These are phyloP conservation scores for Lapara coniferarum DNA, from an alignment of 2,888 invertebrate species.

Conservation along the genomic window DNA sequence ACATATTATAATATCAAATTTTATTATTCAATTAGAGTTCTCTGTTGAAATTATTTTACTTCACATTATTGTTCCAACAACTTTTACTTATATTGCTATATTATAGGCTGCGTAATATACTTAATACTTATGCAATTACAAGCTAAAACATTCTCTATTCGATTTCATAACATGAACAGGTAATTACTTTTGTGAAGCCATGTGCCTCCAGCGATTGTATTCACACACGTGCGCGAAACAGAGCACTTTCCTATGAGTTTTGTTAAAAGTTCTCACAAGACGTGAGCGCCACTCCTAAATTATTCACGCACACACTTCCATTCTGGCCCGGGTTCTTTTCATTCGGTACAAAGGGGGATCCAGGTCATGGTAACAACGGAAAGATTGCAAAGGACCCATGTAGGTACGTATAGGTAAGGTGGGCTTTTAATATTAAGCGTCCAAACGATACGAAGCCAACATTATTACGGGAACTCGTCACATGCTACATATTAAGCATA, in stretches of 20 bases:
- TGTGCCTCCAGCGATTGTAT: background rate
- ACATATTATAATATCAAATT: no score
- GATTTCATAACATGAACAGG: background rate
- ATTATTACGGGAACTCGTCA: constrained; percentile 65
- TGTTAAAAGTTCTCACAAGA: constrained; percentile 66
- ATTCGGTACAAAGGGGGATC: constrained; percentile 75
- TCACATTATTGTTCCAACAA: no score
- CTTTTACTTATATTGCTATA: no score
- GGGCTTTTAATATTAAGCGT: constrained; percentile 75
- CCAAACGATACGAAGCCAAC: constrained; percentile 54
- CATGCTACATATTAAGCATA: constrained; percentile 49
- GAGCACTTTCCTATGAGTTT: constrained; percentile 63
- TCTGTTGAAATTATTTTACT: no score
- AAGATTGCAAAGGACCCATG: constrained; percentile 74
- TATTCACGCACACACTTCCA: constrained; percentile 77
- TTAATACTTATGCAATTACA: background rate
- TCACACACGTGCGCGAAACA: constrained; percentile 24
- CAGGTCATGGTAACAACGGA: constrained; percentile 77
- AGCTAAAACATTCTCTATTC: background rate
- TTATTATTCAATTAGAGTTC: no score
- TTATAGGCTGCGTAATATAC: no score
- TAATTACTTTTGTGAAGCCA: background rate
- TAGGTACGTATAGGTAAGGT: constrained; percentile 45
- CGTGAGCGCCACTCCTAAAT: constrained; percentile 69
- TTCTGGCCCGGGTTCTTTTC: constrained; percentile 75